A percentile compares a stretch with the other conserved stretches of the same genome.
These are phyloP conservation scores for Myiopsitta monachus DNA, from an alignment of 2,113 vertebrate species.

Conservation along the genomic window DNA sequence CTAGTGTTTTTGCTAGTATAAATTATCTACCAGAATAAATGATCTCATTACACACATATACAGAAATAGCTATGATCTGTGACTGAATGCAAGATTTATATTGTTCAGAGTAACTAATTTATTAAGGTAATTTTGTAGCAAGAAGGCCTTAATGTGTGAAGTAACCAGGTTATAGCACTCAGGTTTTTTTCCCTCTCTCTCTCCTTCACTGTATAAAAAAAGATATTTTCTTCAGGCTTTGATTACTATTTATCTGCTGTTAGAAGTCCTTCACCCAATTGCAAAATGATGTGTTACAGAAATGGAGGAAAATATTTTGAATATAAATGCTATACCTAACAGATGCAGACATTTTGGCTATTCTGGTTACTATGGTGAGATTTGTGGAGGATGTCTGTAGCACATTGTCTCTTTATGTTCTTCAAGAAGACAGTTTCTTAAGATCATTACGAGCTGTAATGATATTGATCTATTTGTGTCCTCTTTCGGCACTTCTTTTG, in stretches of 20 bases:
- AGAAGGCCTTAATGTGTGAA: background rate
- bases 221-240: background rate
- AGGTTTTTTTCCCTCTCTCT: background rate
- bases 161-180: background rate
- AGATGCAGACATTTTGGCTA: background rate
- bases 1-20: background rate
- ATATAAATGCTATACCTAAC: background rate
- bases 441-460: background rate
- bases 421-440: background rate
- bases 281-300: background rate
- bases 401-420: background rate
- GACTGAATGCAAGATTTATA: background rate
- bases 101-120: background rate
- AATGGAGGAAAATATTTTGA: background rate
- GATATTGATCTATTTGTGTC: conserved; percentile 32
- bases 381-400: background rate
- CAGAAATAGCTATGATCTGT: background rate
- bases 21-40: background rate
- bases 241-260: background rate
- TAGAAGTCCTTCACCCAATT: background rate
- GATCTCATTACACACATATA: background rate
- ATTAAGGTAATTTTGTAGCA: background rate
- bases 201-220: background rate
- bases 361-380: conserved; percentile 39
- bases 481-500: conserved; percentile 23